A percentile compares a stretch with the other conserved stretches of the same genome.
Evolutionary conservation across 2,888 invertebrate species (phyloP).

Genomic region (Polymixis flavicincta): DNA sequence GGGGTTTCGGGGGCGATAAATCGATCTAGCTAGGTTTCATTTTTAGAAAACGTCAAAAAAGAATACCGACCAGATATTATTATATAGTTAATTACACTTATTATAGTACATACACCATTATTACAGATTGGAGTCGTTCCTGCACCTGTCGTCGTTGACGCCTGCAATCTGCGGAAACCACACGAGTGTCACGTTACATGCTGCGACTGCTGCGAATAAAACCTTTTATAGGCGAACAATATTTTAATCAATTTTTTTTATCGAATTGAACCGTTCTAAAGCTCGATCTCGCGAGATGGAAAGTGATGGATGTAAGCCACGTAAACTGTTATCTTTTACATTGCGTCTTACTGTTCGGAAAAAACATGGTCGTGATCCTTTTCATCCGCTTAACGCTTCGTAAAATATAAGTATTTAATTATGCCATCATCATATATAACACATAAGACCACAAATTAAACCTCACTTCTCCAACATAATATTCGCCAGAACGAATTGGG

Average conservation of each 20-base stretch:
- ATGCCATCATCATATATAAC: neutral
- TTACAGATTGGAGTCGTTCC: neutral
- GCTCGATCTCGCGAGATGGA: neutral
- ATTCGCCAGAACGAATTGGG: conserved; percentile 60
- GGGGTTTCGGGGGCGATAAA: too few species aligned
- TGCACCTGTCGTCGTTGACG: neutral
- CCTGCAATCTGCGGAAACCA: neutral
- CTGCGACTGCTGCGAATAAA: too few species aligned
- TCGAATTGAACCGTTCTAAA: neutral
- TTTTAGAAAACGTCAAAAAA: too few species aligned
- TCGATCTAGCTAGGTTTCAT: too few species aligned
- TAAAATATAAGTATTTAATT: neutral
- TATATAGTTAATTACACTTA: too few species aligned
- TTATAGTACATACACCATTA: neutral
- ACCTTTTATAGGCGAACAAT: too few species aligned
- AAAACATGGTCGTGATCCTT: neutral
- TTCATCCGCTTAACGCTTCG: neutral
- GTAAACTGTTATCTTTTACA: neutral
- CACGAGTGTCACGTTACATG: neutral
- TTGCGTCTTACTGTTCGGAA: neutral
- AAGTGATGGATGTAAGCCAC: neutral
- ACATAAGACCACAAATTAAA: neutral
- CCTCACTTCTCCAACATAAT: neutral
- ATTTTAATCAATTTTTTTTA: neutral
- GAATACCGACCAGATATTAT: too few species aligned